These are phyloP conservation scores for Artibeus jamaicensis DNA, from an alignment of 2,797 vertebrate species.

Conservation along the genomic window DNA sequence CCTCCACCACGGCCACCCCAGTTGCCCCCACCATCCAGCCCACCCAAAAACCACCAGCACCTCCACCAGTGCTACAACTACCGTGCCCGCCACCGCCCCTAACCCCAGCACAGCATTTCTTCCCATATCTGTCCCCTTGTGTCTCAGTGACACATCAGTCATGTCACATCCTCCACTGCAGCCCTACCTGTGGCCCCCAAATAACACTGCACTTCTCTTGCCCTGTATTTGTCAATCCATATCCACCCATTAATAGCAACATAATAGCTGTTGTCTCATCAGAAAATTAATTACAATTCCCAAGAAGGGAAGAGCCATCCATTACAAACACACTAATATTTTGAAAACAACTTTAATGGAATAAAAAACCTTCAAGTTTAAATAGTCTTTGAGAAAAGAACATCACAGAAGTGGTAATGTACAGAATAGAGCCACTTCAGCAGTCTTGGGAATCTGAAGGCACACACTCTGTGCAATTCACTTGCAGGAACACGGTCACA, in stretches of 20 bases:
- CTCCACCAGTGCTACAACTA: neutral
- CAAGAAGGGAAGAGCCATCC: neutral
- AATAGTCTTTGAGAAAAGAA: neutral
- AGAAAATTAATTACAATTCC: neutral
- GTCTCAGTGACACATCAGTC: neutral
- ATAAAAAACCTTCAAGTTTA: neutral
- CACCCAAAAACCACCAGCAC: too few relatives aligned
- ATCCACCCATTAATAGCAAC: neutral
- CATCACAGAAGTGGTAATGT: neutral
- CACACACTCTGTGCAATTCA: neutral
- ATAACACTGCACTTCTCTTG: neutral
- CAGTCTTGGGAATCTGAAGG: neutral
- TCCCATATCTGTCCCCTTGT: neutral
- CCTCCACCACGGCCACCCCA: neutral
- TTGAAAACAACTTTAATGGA: neutral
- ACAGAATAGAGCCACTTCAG: neutral
- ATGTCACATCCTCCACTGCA: neutral
- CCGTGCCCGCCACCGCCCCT: neutral
- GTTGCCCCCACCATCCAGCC: neutral
- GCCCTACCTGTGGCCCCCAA: neutral
- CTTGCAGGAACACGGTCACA: neutral
- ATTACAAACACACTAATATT: neutral
- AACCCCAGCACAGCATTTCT: neutral
- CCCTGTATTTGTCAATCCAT: neutral
- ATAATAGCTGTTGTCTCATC: neutral